These are phyloP conservation scores for Lophius piscatorius DNA, from an alignment of 2,113 vertebrate species.

Conservation along the genomic window DNA sequence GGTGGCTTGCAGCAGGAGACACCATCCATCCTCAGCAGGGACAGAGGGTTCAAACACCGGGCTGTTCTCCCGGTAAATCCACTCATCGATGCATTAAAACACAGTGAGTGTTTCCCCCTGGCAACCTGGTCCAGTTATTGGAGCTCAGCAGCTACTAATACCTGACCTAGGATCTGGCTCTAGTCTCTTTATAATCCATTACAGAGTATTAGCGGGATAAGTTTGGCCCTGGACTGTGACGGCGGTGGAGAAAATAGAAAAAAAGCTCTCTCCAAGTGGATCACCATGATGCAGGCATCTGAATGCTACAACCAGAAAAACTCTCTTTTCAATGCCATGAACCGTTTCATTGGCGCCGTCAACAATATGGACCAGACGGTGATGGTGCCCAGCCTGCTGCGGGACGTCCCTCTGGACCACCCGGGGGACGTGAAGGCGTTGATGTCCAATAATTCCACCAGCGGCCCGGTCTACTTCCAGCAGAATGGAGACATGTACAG, in stretches of 20 bases:
- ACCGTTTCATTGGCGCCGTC: conserved; percentile 92
- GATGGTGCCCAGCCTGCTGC: conserved; percentile 93
- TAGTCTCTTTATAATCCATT: conserved; percentile 44
- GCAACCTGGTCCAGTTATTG: not conserved
- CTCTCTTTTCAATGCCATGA: conserved; percentile 92
- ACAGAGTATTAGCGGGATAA: conserved; percentile 53
- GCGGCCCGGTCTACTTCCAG: conserved; percentile 20
- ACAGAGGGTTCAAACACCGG: no score
- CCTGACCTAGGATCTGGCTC: conserved; percentile 5
- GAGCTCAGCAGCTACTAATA: not conserved
- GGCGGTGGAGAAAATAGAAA: not conserved
- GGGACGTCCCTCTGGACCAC: conserved; percentile 87
- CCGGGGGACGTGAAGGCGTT: conserved; percentile 60
- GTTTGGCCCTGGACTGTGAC: conserved; percentile 18
- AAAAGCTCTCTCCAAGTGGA: not conserved
- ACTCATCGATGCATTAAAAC: not conserved
- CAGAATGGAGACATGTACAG: conserved; percentile 90
- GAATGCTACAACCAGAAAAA: conserved; percentile 92
- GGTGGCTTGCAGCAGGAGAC: conserved; percentile 4
- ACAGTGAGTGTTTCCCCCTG: not conserved
- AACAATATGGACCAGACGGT: conserved; percentile 98
- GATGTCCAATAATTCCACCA: conserved; percentile 2
- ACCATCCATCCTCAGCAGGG: not conserved
- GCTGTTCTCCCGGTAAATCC: not conserved
- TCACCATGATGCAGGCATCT: conserved; percentile 87